Evolutionary conservation across 2,113 vertebrate genomes (phyloP), one percentile per base, ranked within the genome.

Genomic region (Hemichromis elongatus): DNA sequence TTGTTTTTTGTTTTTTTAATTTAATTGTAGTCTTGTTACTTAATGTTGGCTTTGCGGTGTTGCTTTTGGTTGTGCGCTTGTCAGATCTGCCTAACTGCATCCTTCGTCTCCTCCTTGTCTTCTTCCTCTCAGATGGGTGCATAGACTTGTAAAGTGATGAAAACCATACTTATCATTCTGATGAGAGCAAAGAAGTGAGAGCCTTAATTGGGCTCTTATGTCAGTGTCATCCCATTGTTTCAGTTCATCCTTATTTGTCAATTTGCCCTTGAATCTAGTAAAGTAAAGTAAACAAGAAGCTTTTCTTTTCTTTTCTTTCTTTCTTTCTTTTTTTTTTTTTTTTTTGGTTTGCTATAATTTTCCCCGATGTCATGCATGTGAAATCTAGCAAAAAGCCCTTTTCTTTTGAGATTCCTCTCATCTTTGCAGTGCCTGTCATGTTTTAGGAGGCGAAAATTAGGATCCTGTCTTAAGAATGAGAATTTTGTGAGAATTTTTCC

Each of bases 81-180:
- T 70, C 82, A 78, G 42, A 70, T 84, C 57, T 85, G 57, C 54
- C 81, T 81, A 30, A 79, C 78, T 86, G 75, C 68, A 85, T 89
- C 33, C 54, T 53, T 73, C 63, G 68, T 63, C 18, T 84, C 79
- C 47, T 47, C 14, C 55, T 18, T 18, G 24, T 86, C 79, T 85
- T 33, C n/a, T n/a, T 83, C 50, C n/a, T 81, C 81, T 89, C 75
- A 84, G 52, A 77, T 47, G 63, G 37, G 37, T 81, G 83, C 73
- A 16, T 24, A 50, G 57, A 88, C 88, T 84, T 45, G 26, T 26
- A 84, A 84, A 86, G 83, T 63, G 89, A 84, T 68, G 85, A 75
- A 77, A 59, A 86, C 61, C 50, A 55, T 9, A 83, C 59, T 80
- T 73, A 84, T 87, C 85, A 92, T 14, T 81, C 75, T 92, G 81